Percentiles rank a stretch among this genome's conserved stretches.
Conservation (phyloP, 1,140 invertebrate genomes). For the Tribolium castaneum region DNA sequence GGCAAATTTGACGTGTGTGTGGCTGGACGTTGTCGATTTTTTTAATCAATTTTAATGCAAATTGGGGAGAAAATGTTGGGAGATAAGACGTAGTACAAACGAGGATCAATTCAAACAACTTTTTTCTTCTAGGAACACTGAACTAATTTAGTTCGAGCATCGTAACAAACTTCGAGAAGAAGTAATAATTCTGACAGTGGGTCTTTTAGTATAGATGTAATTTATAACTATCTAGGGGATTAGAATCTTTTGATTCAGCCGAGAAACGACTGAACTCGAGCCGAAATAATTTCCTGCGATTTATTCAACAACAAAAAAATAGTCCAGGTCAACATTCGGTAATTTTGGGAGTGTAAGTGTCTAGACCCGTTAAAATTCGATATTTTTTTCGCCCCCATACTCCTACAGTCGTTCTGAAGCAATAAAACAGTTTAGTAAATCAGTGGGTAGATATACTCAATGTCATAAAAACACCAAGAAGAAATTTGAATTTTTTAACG, state of each 20-base stretch:
- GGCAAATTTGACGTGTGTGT: neutral
- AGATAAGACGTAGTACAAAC: neutral
- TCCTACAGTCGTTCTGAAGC: no score
- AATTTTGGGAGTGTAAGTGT: no score
- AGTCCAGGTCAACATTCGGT: no score
- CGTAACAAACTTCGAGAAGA: neutral
- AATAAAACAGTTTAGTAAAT: no score
- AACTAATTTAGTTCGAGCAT: neutral
- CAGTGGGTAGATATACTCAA: no score
- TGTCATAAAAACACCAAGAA: no score
- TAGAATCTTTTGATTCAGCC: neutral
- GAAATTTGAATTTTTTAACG: no score
- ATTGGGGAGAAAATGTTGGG: neutral
- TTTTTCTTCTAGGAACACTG: neutral
- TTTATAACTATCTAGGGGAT: neutral
- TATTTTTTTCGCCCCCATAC: no score
- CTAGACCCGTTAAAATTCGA: no score
- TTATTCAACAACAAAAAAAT: no score
- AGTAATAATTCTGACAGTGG: neutral
- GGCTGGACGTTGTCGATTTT: neutral
- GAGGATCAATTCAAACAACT: neutral
- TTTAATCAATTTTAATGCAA: no score
- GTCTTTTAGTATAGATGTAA: neutral
- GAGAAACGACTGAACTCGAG: neutral
- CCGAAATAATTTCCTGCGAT: no score